phyloP scores from a whole-genome alignment of 92 coral and sea anemone genomes.

The Phenganax subtilis region DNA sequence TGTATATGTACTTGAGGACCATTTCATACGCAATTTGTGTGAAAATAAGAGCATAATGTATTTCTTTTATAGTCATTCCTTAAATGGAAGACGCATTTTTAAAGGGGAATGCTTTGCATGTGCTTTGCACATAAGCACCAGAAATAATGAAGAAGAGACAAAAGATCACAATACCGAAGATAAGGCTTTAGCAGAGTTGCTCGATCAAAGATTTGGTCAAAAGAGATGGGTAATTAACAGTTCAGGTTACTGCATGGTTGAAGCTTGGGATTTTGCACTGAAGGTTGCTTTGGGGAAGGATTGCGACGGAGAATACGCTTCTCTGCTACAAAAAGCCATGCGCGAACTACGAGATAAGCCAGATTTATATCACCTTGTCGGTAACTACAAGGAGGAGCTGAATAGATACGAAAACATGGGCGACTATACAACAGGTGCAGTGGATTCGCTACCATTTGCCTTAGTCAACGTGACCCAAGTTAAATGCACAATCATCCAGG shows the following conservation, averaged over 20 bases:
- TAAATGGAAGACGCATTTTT: constrained; percentile 19
- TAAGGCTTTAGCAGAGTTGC: not conserved
- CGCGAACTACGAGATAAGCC: constrained; percentile 14
- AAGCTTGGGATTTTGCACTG: constrained; percentile 20
- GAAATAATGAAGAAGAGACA: not conserved
- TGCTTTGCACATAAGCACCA: constrained; percentile 4
- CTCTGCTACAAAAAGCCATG: not conserved
- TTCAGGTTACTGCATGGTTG: constrained; percentile 18
- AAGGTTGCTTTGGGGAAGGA: not conserved
- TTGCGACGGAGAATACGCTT: constrained; percentile 12
- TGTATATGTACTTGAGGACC: too few species aligned
- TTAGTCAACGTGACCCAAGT: constrained; percentile 5
- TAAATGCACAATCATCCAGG: constrained; percentile 24
- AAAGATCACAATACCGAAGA: not conserved
- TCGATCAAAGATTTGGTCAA: not conserved
- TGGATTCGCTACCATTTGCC: constrained; percentile 27
- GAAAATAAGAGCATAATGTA: too few species aligned
- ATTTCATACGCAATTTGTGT: too few species aligned
- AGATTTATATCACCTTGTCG: constrained; percentile 21
- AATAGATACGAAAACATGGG: constrained; percentile 3
- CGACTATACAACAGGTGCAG: constrained; percentile 21
- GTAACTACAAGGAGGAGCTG: constrained; percentile 19
- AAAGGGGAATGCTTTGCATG: constrained; percentile 35
- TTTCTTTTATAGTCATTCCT: constrained; percentile 9
- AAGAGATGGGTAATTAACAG: constrained; percentile 23